Evolutionary conservation across 2,888 invertebrate genomes (phyloP), one percentile per base, ranked within the genome.

Genomic region (Melinaea marsaeus): DNA sequence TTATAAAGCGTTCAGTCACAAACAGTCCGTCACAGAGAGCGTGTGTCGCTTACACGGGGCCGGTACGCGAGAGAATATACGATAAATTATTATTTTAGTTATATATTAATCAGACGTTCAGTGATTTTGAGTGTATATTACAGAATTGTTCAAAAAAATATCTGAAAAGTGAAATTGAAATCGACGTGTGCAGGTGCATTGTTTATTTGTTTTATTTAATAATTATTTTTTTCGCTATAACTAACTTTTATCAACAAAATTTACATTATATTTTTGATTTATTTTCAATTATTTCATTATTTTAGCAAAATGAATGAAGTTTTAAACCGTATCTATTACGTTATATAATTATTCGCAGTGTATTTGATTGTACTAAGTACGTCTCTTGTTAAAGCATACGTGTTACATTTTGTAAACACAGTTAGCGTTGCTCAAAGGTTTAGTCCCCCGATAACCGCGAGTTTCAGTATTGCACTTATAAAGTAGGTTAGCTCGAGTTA

Each of bases 161-260:
- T 64, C 68, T 69, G 67, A 69, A 70, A 22, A 70, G 82, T 79
- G 79, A 78, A 75, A 78, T 79, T 80, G 83, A 81, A 79, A 78
- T 80, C 83, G 71, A 75, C 85, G 77, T 78, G 80, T 75, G 76
- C 87, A 90, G 89, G 90, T 90, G 87, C 87, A 85, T 77, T 84
- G 81, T 85, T 87, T 85, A 83, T 79, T 76, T 79, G 73, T 74
- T 77, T 78, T 70, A 68, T 63, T 63, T 63, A 63, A 9, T 37
- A 2, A 37, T 42, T 42, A 11, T 2, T 42, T 42, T 3, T 9
- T 42, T 9, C 42, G 42, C 42, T 42, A 9, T 5, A 42, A 42
- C 1, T 22, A 22, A 22, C 22, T 22, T 22, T 22, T 22, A 22
- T 22, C 22, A 22, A 22, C 22, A 22, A 22, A 22, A 22, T 22